Evolutionary conservation across 2,113 vertebrate species (phyloP), one percentile per base, ranked within the genome.

Genomic region (Myrmecophaga tridactyla): DNA sequence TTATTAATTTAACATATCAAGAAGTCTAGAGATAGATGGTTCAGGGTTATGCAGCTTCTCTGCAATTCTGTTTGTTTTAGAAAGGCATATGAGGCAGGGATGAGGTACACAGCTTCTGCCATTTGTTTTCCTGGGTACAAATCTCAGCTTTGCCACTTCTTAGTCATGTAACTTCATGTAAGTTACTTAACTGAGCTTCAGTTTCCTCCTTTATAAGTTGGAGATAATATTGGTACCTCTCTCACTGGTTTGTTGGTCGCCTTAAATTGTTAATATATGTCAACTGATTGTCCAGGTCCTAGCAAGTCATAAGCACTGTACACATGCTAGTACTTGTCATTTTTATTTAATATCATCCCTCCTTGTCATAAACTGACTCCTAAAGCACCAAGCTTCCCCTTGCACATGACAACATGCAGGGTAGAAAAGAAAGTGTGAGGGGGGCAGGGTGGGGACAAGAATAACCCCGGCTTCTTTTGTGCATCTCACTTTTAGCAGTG

Each of bases 21-120:
- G 86, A 91, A 39, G 10, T 46, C 36, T 69, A 39, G 23, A n/a
- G 56, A 9, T 21, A 25, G 29, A 15, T 41, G 23, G 12, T 31
- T 76, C 7, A 9, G n/a, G 73, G 18, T 15, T 39, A 1, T 0
- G 11, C 20, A 0, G 1, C 36, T 25, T 60, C 60, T 72, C 83
- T 20, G 25, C 5, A 4, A 11, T 36, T 21, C 39, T 87, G 43
- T 10, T 23, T 7, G 46, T 80, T 77, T 51, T 36, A 46, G 69
- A 41, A 65, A 48, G 60, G 34, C 36, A 41, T 3, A 0, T 8
- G 7, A 1, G 39, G 2, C 1, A 1, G 6, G 18, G n/a, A 14
- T 4, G 23, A 73, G 46, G 43, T 23, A 1, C 7, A 6, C 13
- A n/a, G 34, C 20, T 9, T 80, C 29, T 13, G 11, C n/a, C 11